phyloP scores from a whole-genome alignment of 2,797 vertebrate species.

The Ctenosaura bakeri region DNA sequence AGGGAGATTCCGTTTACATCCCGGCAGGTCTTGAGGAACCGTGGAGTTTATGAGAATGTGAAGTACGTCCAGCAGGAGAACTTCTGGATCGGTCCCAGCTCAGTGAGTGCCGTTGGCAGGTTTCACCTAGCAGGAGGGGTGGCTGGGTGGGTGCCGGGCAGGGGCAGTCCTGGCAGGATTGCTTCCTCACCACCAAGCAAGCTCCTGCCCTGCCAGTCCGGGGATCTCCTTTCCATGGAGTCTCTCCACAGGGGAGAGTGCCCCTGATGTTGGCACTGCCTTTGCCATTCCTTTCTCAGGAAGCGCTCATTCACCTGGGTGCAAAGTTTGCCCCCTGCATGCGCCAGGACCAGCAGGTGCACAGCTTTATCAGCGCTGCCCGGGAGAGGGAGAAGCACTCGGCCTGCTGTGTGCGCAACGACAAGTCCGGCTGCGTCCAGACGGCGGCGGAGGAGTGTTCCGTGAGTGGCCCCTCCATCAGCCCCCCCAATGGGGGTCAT shows the following conservation, averaged over 20 bases:
- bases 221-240: too few relatives aligned
- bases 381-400: constrained; percentile 88
- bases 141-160: not conserved
- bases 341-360: constrained; percentile 94
- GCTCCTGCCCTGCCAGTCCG: too few relatives aligned
- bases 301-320: constrained; percentile 97
- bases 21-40: constrained; percentile 92
- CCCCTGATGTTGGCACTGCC: not conserved
- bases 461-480: constrained; percentile 78
- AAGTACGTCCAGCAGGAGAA: constrained; percentile 98
- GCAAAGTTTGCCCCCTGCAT: constrained; percentile 99
- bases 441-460: constrained; percentile 95
- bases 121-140: not conserved
- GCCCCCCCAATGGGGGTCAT: not conserved
- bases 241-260: too few relatives aligned
- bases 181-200: too few relatives aligned
- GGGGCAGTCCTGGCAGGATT: too few relatives aligned
- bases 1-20: constrained; percentile 20
- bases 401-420: constrained; percentile 96
- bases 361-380: constrained; percentile 89
- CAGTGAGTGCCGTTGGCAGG: constrained; percentile 82
- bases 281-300: constrained; percentile 78
- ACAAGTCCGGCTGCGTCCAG: constrained; percentile 95
- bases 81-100: constrained; percentile 98
- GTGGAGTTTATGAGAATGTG: constrained; percentile 97